Base-by-base conservation (phyloP, 2,888 invertebrate genomes). In the Andrena bicolor region DNA sequence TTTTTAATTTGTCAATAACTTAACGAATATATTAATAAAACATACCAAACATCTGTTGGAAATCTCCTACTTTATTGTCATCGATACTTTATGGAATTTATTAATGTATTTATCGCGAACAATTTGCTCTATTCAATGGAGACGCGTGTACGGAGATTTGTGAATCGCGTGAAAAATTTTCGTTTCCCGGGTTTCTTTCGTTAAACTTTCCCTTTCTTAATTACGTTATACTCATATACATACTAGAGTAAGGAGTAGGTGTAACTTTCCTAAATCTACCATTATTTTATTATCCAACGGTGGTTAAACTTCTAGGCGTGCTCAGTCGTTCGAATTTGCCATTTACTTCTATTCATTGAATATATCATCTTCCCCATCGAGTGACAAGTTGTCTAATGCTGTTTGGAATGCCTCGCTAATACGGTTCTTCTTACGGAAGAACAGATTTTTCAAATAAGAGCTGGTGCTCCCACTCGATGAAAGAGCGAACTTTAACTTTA, bases 271-370 rank as follows among this genome's bases (percentile, higher is more conserved):
- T 82, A 53, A 84, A 80, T 77, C 69, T 80, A 80, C 51, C 30
- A 77, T 71, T 84, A 71, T 66, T 77, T 84, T 78, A 74, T 66
- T 70, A 76, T 82, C 68, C 78, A 70, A 41, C 82, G 80, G 82
- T 86, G 76, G 80, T 86, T 75, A 77, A 72, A 77, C 69, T 81
- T 72, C 35, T 80, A 72, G 76, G 71, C 66, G 79, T 82, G 82
- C 80, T 83, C 78, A 78, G 72, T 84, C 75, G 68, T 83, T 81
- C 56, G 72, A 74, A 84, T 86, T 86, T 89, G 88, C 87, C 89
- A 89, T 89, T 88, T 84, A 82, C 82, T 84, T 87, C 58, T 86
- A 83, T 83, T 86, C 64, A 80, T 80, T 81, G 77, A 83, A 72
- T 78, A 77, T 73, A 49, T 80, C 65, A 78, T 71, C 70, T 76